Evolutionary conservation across 2,888 invertebrate species (phyloP), one percentile per base, ranked within the genome.

Genomic region (Linyphia triangularis): DNA sequence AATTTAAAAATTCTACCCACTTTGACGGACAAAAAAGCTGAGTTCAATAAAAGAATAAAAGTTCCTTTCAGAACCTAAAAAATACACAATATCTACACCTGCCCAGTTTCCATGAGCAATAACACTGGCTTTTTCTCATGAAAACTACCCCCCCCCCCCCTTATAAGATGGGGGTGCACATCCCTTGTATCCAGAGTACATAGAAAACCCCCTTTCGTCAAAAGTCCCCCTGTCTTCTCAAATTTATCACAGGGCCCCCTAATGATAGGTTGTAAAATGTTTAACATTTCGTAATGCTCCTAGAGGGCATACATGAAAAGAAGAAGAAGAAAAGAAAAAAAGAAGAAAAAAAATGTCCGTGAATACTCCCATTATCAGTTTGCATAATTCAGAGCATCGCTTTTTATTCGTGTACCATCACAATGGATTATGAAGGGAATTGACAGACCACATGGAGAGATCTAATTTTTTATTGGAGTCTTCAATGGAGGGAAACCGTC

Each of bases 251-350:
- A 26, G 77, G 73, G 83, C 77, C 85, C 63, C 85, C 85, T 85
- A 85, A 85, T 85, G 85, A 85, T 78, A 61, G 85, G 78, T 85
- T 85, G 85, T 78, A 70, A 78, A 85, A 85, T 85, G 85, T 85
- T 78, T 78, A 70, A 51, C 63, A 72, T 72, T 79, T 79, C 72
- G 63, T 72, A 79, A 79, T 26, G 61, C 75, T 59, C 69, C 43
- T 33, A 51, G 13, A n/a, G 51, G 5, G n/a, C 51, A 51, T 0
- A 13, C 51, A 51, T 51, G n/a, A 51, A 51, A 33, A 9, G n/a
- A 51, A n/a, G 1, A 51, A n/a, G 51, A n/a, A n/a, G n/a, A 51
- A 51, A 13, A 13, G n/a, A n/a, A n/a, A n/a, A 33, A 9, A 51
- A 51, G 51, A 0, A 51, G 16, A n/a, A n/a, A n/a, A 51, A 51